Evolutionary conservation across 2,113 vertebrate genomes (phyloP).

Genomic region (Alligator sinensis): DNA sequence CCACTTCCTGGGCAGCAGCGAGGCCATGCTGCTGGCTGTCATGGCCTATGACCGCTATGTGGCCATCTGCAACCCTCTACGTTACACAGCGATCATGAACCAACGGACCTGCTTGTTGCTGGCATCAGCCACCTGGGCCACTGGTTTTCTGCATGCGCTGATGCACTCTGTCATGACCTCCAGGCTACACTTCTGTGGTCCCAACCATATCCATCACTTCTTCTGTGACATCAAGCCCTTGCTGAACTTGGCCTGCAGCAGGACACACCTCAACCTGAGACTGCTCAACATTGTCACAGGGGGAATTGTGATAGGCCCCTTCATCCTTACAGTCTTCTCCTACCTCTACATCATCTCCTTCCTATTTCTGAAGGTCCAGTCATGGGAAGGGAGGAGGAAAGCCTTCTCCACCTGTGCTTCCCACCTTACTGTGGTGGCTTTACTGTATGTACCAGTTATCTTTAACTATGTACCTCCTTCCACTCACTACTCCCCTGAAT

Average conservation of each 20-base stretch:
- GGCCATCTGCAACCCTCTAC: conserved; percentile 34
- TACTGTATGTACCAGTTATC: conserved; percentile 32
- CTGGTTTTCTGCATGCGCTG: conserved; percentile 32
- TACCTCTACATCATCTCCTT: conserved; percentile 36
- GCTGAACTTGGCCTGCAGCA: conserved; percentile 27
- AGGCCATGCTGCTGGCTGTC: conserved; percentile 29
- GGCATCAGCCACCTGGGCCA: not conserved
- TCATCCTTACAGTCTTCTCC: conserved; percentile 39
- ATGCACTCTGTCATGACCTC: conserved; percentile 4
- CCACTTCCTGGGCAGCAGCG: conserved; percentile 33
- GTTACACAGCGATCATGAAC: conserved; percentile 10
- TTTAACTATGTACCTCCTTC: not conserved
- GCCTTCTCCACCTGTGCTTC: conserved; percentile 27
- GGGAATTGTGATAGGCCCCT: conserved; percentile 7
- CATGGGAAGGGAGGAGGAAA: not conserved
- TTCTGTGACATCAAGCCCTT: conserved; percentile 57
- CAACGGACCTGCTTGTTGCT: not conserved
- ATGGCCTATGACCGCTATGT: conserved; percentile 50
- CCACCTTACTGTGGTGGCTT: not conserved
- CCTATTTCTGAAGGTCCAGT: not conserved
- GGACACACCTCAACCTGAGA: not conserved
- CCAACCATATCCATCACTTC: conserved; percentile 6
- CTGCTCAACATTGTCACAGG: conserved; percentile 37
- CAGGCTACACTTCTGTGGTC: conserved; percentile 16
- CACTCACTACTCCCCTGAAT: not conserved